These are phyloP conservation scores for Lethocerus indicus DNA, from an alignment of 1,140 invertebrate species.

Conservation along the genomic window DNA sequence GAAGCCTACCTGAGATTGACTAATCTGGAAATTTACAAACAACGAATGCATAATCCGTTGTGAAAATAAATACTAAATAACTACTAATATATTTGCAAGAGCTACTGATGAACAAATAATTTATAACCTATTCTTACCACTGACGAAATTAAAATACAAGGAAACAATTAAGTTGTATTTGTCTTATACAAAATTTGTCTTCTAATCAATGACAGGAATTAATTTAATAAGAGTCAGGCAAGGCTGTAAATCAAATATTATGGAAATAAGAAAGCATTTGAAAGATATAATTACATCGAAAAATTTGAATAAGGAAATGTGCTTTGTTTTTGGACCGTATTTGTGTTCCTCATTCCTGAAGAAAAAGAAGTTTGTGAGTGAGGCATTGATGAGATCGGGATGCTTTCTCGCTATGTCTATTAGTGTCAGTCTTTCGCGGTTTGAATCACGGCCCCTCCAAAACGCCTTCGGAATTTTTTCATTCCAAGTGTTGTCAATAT, in stretches of 20 bases:
- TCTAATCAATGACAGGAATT: too few species aligned
- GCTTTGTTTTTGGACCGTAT: conserved; percentile 68
- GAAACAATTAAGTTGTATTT: too few species aligned
- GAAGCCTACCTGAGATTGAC: too few species aligned
- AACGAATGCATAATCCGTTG: too few species aligned
- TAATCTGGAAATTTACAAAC: too few species aligned
- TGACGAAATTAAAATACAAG: too few species aligned
- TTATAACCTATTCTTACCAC: too few species aligned
- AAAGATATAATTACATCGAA: conserved; percentile 58
- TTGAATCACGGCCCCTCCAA: conserved; percentile 84
- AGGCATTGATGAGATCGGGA: conserved; percentile 75
- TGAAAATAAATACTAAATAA: too few species aligned
- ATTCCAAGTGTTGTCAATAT: conserved; percentile 51
- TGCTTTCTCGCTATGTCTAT: conserved; percentile 59
- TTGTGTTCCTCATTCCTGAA: conserved; percentile 67
- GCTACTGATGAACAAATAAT: too few species aligned
- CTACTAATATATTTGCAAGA: too few species aligned
- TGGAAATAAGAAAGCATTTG: not conserved
- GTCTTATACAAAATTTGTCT: too few species aligned
- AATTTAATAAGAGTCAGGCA: too few species aligned
- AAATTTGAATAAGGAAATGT: conserved; percentile 87
- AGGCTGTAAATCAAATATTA: not conserved
- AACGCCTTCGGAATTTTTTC: conserved; percentile 61
- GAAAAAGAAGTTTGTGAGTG: conserved; percentile 94
- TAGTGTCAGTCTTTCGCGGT: conserved; percentile 62